A percentile compares a stretch with the other conserved stretches of the same genome.
Evolutionary conservation across 2,797 vertebrate species (phyloP).

Genomic region (Gymnothorax javanicus): DNA sequence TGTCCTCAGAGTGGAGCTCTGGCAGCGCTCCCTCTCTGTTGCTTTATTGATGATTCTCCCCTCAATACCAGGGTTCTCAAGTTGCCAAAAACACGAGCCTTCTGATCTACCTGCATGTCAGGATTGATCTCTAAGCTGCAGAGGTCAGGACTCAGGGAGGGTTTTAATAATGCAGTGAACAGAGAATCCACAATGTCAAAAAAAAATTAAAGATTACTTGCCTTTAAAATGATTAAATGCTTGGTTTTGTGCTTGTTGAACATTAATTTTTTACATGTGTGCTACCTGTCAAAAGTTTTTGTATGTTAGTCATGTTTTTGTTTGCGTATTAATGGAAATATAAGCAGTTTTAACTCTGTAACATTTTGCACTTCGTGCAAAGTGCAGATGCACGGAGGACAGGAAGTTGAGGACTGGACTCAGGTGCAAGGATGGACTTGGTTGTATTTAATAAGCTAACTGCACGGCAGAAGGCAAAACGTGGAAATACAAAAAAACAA

Average conservation of each 20-base stretch:
- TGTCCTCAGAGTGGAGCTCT: constrained; percentile 42
- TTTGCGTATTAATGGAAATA: no score
- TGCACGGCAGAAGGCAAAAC: no score
- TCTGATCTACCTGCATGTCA: constrained; percentile 47
- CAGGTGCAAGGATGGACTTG: no score
- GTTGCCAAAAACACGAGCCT: constrained; percentile 39
- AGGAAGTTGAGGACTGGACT: no score
- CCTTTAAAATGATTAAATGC: not conserved
- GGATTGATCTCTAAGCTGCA: constrained; percentile 40
- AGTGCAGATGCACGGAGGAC: no score
- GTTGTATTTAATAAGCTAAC: no score
- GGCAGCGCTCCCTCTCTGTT: constrained; percentile 41
- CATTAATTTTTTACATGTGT: not conserved
- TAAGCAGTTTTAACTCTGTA: no score
- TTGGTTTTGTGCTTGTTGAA: not conserved
- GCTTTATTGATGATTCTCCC: constrained; percentile 44
- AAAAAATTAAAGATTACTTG: not conserved
- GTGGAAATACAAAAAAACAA: no score
- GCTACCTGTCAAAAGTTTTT: no score
- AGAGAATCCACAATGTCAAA: constrained; percentile 1
- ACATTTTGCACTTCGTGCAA: no score
- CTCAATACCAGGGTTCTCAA: constrained; percentile 37
- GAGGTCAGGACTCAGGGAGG: constrained; percentile 48
- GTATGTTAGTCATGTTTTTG: no score
- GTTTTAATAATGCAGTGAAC: constrained; percentile 52